Conservation (phyloP, 2,797 vertebrate genomes). For the Platyrinchus mystaceus region DNA sequence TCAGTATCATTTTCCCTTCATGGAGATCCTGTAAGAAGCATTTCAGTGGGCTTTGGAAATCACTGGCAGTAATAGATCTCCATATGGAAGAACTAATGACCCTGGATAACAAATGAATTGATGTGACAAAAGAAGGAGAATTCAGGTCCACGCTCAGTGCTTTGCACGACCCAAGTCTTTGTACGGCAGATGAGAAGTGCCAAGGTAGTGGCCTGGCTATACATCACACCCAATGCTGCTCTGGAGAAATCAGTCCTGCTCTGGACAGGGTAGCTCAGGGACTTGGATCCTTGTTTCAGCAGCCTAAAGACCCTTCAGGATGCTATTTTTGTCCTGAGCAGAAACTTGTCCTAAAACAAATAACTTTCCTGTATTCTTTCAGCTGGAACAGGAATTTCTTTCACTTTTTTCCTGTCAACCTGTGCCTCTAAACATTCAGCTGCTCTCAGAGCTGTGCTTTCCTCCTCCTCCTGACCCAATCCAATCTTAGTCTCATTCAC, state of each 20-base stretch:
- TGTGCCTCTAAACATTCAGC: not conserved
- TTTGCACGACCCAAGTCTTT: not conserved
- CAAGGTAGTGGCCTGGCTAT: not conserved
- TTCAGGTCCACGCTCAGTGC: not conserved
- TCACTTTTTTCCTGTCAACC: not conserved
- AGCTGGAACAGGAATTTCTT: not conserved
- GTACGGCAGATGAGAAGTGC: not conserved
- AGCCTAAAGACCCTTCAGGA: not conserved
- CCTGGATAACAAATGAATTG: not conserved
- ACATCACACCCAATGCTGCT: not conserved
- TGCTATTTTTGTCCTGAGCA: not conserved
- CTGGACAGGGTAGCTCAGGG: not conserved
- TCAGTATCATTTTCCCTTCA: not conserved
- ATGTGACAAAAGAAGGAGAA: not conserved
- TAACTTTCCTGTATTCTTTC: not conserved
- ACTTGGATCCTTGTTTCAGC: not conserved
- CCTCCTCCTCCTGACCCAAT: not conserved
- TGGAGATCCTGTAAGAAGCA: not conserved
- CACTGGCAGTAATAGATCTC: not conserved
- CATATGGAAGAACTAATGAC: not conserved
- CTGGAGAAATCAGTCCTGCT: not conserved
- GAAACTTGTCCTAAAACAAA: not conserved
- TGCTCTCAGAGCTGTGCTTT: not conserved
- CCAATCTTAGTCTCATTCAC: not conserved
- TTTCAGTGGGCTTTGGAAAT: not conserved